Percentiles rank a stretch among this genome's conserved stretches.
Evolutionary conservation across 35 echinoderm and acorn worm species (phyloP).

Genomic region (Ophioderma brevispina): DNA sequence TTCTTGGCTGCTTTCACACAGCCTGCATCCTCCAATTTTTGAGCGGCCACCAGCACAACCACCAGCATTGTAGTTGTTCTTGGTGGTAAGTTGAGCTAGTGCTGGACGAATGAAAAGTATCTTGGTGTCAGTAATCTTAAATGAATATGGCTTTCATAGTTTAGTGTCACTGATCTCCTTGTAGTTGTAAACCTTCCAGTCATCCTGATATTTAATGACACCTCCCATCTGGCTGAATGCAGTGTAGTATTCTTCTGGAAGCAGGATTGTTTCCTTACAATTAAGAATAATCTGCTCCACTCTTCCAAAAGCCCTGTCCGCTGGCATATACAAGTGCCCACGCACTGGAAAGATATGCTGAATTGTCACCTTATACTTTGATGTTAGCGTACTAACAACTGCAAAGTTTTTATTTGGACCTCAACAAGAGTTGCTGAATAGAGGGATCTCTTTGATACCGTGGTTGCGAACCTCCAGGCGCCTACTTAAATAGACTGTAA

Average conservation of each 20-base stretch:
- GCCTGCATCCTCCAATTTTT: neutral
- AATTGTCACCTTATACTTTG: too few relatives aligned
- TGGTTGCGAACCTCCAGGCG: neutral
- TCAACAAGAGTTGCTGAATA: constrained; percentile 61
- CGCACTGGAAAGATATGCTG: constrained; percentile 17
- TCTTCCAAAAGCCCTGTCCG: neutral
- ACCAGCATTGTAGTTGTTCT: constrained; percentile 4
- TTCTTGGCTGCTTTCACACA: constrained; percentile 29
- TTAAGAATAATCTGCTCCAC: constrained; percentile 37
- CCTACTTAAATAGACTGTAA: constrained; percentile 11
- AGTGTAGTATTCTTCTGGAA: constrained; percentile 32
- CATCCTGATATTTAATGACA: neutral
- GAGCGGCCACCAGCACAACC: neutral
- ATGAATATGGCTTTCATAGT: neutral
- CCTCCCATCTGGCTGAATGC: constrained; percentile 25
- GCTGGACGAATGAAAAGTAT: neutral
- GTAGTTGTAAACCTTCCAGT: constrained; percentile 22
- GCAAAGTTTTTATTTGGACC: constrained; percentile 60
- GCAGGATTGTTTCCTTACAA: constrained; percentile 33
- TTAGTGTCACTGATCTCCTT: neutral
- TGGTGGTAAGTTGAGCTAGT: constrained; percentile 19
- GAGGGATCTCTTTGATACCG: constrained; percentile 28
- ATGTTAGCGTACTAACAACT: neutral
- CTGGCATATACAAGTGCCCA: constrained; percentile 28
- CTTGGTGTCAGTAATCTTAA: constrained; percentile 39